Evolutionary conservation across 2,888 invertebrate species (phyloP), one percentile per base, ranked within the genome.

Genomic region (Calameuta idolon): DNA sequence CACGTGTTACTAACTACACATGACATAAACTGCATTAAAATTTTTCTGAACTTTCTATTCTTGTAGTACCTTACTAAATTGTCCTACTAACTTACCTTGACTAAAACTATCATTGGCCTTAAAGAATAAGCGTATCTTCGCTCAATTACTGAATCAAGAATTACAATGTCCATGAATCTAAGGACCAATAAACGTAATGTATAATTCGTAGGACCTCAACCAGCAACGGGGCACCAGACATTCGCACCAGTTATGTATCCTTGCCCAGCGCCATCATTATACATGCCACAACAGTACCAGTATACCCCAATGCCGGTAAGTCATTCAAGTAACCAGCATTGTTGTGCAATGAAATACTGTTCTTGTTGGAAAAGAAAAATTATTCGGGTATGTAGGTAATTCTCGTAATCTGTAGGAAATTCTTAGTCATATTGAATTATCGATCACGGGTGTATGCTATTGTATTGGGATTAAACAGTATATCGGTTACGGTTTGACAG

Each of bases 231-330:
- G 78, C 91, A 91, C 84, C 91, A 91, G 83, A 88, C 90, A n/a
- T 91, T 89, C 75, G 88, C 91, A 31, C 91, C 91, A 75, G 83
- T 92, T 82, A 90, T 92, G 88, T 92, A 92, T 81, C 91, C 91
- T 15, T 91, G 91, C 79, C 90, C 91, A 69, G 89, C 91, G 40
- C 92, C 91, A 68, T 91, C 92, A 75, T 82, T 92, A 73, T 92
- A 91, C 79, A 88, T 92, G 90, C 91, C 92, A 74, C 92, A 91
- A 82, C 92, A 92, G 81, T 92, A 91, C 87, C 92, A 87, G 81
- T 92, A 92, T 86, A 88, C 92, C 30, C 91, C 92, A 69, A 90
- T 92, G 87, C 91, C 91, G 86, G 92, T 92, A 86, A 88, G 91
- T 89, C 78, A 82, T 55, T 23, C 55, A 15, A 55, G 55, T 23